A percentile compares a stretch with the other conserved stretches of the same genome.
phyloP scores from a whole-genome alignment of 2,888 invertebrate species.

The Cataglyphis cursor region DNA sequence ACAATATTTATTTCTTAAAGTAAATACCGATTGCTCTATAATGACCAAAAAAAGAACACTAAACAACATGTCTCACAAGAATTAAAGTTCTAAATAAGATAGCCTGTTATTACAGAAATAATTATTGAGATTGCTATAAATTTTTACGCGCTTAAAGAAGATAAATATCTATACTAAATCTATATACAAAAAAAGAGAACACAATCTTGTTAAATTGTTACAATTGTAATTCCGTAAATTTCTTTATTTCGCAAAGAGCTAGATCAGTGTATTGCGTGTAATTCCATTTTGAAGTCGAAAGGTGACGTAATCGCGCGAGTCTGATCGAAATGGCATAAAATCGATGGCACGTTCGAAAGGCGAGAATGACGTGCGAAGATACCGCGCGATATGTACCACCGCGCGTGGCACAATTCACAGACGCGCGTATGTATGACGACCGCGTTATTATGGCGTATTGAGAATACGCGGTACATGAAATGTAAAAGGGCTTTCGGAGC shows the following conservation, averaged over 20 bases:
- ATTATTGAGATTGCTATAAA: neutral
- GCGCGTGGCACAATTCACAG: constrained; percentile 43
- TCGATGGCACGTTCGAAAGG: constrained; percentile 56
- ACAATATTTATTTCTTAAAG: neutral
- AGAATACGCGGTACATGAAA: constrained; percentile 50
- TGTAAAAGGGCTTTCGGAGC: constrained; percentile 70
- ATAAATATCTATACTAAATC: neutral
- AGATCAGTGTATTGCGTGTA: constrained; percentile 33
- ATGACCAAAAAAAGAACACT: neutral
- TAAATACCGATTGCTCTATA: neutral
- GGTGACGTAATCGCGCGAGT: constrained; percentile 52
- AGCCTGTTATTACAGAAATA: neutral
- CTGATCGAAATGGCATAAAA: constrained; percentile 56
- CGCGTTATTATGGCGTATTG: constrained; percentile 52
- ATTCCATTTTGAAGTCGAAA: constrained; percentile 47
- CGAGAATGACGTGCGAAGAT: constrained; percentile 58
- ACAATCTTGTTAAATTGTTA: neutral
- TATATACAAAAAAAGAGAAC: neutral
- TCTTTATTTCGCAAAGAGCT: neutral
- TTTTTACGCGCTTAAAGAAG: neutral
- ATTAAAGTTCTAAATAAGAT: neutral
- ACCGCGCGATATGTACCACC: constrained; percentile 14
- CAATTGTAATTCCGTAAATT: neutral
- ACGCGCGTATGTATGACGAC: constrained; percentile 26
- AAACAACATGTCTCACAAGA: neutral